Base-by-base conservation (phyloP, 2,113 vertebrate genomes). In the Engraulis encrasicolus region DNA sequence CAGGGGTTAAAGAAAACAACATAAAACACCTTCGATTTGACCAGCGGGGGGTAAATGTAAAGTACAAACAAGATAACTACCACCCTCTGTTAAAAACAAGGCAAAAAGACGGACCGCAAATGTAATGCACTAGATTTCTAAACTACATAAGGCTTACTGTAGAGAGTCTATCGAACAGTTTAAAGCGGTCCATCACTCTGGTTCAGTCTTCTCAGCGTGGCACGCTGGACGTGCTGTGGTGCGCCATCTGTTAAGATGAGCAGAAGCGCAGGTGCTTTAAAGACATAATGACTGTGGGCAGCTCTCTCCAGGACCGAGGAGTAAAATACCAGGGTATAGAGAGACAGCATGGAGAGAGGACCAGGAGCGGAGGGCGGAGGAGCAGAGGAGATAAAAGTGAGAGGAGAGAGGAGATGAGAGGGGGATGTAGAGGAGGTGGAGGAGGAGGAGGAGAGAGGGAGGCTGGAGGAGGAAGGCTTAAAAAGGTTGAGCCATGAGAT, bases 271-370 rank as follows among this genome's bases (percentile, higher is more conserved):
- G 87, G 89, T 91, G 92, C n/a, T 89, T 89, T 90, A 89, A 91
- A 91, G 91, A 90, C 88, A 91, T 93, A 92, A 94, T 91, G 87
- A 86, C 88, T 85, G 91, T 90, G 91, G 91, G 91, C 91, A 92
- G 92, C 83, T 87, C 80, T 85, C 83, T 89, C 89, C 85, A 88
- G 85, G 88, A 87, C 89, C 88, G 87, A 91, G 90, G 89, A 93
- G 90, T 83, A 85, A 92, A 91, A 93, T 95, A 91, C 93, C 91
- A 92, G 89, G 92, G 90, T 88, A 89, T n/a, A n/a, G n/a, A n/a
- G 90, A 90, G 88, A 89, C 74, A 86, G 82, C 87, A 91, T 85
- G 86, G 37, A 40, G 50, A 90, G 89, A 82, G n/a, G 87, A 14
- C 81, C 40, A 71, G 58, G 17, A 34, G n/a, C 2, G 27, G 27